Evolutionary conservation across 2,888 invertebrate species (phyloP).

Genomic region (Cataglyphis albicans): DNA sequence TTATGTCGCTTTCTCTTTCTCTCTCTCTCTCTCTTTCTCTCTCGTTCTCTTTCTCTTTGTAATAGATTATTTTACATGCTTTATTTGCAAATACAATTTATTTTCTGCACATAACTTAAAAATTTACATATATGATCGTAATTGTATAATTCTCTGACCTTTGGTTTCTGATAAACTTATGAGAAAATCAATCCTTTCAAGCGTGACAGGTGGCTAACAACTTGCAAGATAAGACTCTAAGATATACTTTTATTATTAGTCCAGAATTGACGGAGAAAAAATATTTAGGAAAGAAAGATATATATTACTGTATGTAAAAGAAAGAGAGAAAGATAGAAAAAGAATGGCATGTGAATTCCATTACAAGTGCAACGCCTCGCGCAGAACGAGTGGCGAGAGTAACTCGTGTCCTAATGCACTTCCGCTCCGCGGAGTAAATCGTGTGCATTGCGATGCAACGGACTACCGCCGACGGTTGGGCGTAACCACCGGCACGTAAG

Average conservation of each 20-base stretch:
- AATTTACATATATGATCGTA: neutral
- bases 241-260: slow-evolving; percentile 43
- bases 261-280: slow-evolving; percentile 9
- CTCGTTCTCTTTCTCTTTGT: neutral
- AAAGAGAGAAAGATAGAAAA: slow-evolving; percentile 15
- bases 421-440: slow-evolving; percentile 66
- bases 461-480: slow-evolving; percentile 55
- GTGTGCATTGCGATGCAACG: slow-evolving; percentile 62
- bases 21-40: too few species aligned
- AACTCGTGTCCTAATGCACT: slow-evolving; percentile 54
- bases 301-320: neutral
- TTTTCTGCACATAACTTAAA: neutral
- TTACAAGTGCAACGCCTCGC: slow-evolving; percentile 48
- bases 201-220: slow-evolving; percentile 64
- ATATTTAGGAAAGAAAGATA: slow-evolving; percentile 17
- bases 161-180: slow-evolving; percentile 31
- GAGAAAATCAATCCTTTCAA: slow-evolving; percentile 63
- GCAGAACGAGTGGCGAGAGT: slow-evolving; percentile 54
- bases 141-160: slow-evolving; percentile 17
- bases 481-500: slow-evolving; percentile 48
- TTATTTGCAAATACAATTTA: neutral
- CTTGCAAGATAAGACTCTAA: slow-evolving; percentile 52
- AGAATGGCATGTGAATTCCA: slow-evolving; percentile 19
- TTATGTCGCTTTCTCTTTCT: neutral
- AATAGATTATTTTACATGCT: neutral